Base-by-base conservation (phyloP, 2,888 invertebrate species). In the Spicauda simplicius region DNA sequence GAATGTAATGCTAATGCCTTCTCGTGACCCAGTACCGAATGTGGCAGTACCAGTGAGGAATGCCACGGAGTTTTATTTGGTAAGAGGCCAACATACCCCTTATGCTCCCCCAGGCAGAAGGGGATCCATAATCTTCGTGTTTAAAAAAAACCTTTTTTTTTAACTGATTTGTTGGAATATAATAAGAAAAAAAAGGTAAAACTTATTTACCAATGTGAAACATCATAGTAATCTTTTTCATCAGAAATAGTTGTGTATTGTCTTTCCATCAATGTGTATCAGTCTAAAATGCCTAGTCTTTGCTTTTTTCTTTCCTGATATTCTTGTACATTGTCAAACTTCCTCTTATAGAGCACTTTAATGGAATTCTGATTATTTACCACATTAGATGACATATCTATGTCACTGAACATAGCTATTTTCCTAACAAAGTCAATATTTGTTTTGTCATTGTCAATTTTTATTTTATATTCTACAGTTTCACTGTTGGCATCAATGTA, bases 271-370 rank as follows among this genome's bases (percentile, higher is more conserved):
- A 41, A 41, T 41, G 14, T 14, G 14, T 41, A 14, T 41, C 14
- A 41, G 2, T 41, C 10, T 14, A 4, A 7, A 56, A 56, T 50
- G 5, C 55, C 60, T 70, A 97, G 86, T 76, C 97, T 94, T 74
- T 94, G 93, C 78, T 95, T 96, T 82, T 97, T 97, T 73, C 95
- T 94, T 83, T 96, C 96, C 79, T 96, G 94, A 86, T 97, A 97
- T 76, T 97, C 97, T 81, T 96, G 95, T 10, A 97, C 95, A 93
- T 97, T 97, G 83, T 97, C 97, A 90, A 94, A 97, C 78, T 95
- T 97, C 76, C 96, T 95, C 85, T 97, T 97, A 77, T 96, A 97
- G 76, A 97, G 94, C 64, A 95, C 81, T 66, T 94, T 94, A 55
- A 95, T 89, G 8, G 78, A 74, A 55, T 88, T 85, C 71, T 76